Percentiles rank a stretch among this genome's conserved stretches.
Evolutionary conservation across 2,888 invertebrate genomes (phyloP).

Genomic region (Mythimna pallens): DNA sequence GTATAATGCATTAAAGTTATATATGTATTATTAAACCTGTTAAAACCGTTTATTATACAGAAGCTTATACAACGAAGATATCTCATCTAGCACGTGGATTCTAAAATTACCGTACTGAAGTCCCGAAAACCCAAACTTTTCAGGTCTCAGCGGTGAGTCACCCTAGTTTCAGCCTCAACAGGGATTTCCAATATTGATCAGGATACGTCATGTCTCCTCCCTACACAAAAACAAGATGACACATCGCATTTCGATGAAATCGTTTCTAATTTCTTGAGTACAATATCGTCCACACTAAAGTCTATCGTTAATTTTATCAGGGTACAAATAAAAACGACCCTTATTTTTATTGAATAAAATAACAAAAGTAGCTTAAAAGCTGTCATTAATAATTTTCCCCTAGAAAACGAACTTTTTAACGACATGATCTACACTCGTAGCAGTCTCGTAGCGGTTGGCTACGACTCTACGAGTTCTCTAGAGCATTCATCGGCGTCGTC

Average conservation of each 20-base stretch:
- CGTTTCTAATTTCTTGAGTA: conserved; percentile 10
- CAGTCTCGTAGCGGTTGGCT: conserved; percentile 76
- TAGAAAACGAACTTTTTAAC: conserved; percentile 32
- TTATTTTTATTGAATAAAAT: conserved; percentile 13
- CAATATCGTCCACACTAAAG: neutral
- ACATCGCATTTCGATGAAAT: conserved; percentile 60
- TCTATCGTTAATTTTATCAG: too few species aligned
- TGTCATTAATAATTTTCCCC: conserved; percentile 31
- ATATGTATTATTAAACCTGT: too few species aligned
- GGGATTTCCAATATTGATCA: conserved; percentile 79
- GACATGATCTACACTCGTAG: conserved; percentile 61
- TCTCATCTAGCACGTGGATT: neutral
- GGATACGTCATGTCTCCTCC: conserved; percentile 75
- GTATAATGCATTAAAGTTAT: too few species aligned
- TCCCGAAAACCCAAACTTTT: conserved; percentile 20
- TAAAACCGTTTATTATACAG: neutral
- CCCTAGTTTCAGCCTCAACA: conserved; percentile 54
- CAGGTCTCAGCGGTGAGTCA: conserved; percentile 53
- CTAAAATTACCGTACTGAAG: neutral
- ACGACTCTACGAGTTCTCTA: conserved; percentile 76
- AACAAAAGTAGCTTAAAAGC: neutral
- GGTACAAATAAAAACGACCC: neutral
- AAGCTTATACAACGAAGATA: neutral
- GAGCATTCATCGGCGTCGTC: conserved; percentile 66
- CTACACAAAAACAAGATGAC: conserved; percentile 67